Percentiles rank a stretch among this genome's conserved stretches.
phyloP scores from a whole-genome alignment of 1,140 invertebrate species.

The Gerris buenoi region DNA sequence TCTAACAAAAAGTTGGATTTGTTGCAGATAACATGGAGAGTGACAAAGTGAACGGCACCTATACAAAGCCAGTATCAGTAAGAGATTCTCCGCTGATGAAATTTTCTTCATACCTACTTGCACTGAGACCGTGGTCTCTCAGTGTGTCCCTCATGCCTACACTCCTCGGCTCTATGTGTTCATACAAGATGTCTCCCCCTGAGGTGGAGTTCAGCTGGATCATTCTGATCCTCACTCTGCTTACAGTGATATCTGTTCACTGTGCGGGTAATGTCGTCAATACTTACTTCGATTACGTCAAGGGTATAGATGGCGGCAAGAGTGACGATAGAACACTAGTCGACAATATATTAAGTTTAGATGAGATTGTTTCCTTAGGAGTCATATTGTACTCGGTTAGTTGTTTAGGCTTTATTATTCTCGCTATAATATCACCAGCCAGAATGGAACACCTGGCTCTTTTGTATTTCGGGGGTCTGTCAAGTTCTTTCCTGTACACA shows the following conservation, averaged over 20 bases:
- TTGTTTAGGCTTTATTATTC: constrained; percentile 70
- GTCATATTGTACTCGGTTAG: constrained; percentile 74
- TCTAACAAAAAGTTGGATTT: too few relatives aligned
- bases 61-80: too few relatives aligned
- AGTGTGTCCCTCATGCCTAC: constrained; percentile 83
- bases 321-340: constrained; percentile 85
- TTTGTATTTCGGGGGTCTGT: constrained; percentile 86
- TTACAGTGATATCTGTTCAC: constrained; percentile 79
- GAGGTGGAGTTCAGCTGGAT: constrained; percentile 53
- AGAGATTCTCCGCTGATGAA: constrained; percentile 18
- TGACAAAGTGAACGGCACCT: too few relatives aligned
- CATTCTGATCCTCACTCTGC: constrained; percentile 60
- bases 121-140: constrained; percentile 80
- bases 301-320: constrained; percentile 81
- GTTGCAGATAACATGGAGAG: too few relatives aligned
- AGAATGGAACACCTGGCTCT: constrained; percentile 86
- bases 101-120: constrained; percentile 68
- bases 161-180: constrained; percentile 66
- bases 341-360: constrained; percentile 69
- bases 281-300: constrained; percentile 86
- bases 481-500: constrained; percentile 80
- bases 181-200: constrained; percentile 52
- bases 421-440: constrained; percentile 66
- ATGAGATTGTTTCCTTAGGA: constrained; percentile 66
- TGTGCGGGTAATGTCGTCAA: constrained; percentile 94